Evolutionary conservation across 1,140 invertebrate species (phyloP), one percentile per base, ranked within the genome.

Genomic region (Glossosoma conforme): DNA sequence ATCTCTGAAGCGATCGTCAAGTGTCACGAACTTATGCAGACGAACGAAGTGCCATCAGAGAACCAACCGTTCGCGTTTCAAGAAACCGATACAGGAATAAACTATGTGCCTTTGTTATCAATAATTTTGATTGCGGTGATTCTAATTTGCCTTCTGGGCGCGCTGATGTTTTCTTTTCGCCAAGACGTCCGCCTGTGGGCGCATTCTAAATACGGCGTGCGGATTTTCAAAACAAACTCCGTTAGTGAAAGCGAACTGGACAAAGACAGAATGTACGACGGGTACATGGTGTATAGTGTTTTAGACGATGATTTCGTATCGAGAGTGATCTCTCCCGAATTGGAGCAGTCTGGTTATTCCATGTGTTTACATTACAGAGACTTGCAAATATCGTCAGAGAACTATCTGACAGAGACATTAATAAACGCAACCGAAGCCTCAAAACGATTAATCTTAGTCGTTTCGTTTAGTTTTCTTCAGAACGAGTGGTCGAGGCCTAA

Each of bases 221-320:
- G 87, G 35, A 68, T 93, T n/a, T 77, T 89, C 49, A 84, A 86
- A 33, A 83, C 83, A 13, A 81, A 82, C 8, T 87, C 86, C 55
- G 70, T 72, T 50, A 81, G 83, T 57, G 80, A 84, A 49, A 80
- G 80, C 65, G 82, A 84, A 61, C 59, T 75, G 52, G 87, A 90
- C 64, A 82, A 86, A 54, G 86, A 88, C 62, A 80, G 85, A 51
- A 71, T 89, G 11, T 91, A 89, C 68, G 91, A 93, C 67, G 89
- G 87, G 22, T 93, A 91, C 68, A 77, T 92, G 61, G 84, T 91
- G n/a, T 93, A 93, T 75, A 89, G 86, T 68, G 82, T 87, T 48
- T 81, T 89, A 56, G 90, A 94, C 67, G 85, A 91, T 58, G 82
- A 87, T 49, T 87, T 91, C 64, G 85, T 91, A 8, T 77, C 83